A percentile compares a stretch with the other conserved stretches of the same genome.
These are phyloP conservation scores for Dufourea novaeangliae DNA, from an alignment of 1,140 invertebrate genomes.

Conservation along the genomic window DNA sequence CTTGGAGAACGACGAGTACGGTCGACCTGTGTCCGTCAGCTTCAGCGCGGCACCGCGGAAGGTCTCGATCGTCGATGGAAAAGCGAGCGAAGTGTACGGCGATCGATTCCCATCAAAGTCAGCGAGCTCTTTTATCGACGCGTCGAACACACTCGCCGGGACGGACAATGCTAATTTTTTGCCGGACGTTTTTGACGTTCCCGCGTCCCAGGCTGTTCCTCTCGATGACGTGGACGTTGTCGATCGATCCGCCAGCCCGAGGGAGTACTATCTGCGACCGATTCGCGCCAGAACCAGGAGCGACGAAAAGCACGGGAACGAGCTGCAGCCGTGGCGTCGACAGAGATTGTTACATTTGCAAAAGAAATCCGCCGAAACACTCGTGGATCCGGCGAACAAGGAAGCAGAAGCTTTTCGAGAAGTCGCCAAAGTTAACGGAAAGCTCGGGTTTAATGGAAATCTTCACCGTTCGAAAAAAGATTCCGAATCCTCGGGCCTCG, in stretches of 20 bases:
- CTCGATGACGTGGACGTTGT: background rate
- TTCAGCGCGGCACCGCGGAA: conserved; percentile 54
- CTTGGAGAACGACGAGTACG: conserved; percentile 52
- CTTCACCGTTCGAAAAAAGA: background rate
- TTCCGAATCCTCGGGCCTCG: background rate
- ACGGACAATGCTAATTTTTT: conserved; percentile 29
- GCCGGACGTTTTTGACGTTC: background rate
- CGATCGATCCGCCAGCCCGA: background rate
- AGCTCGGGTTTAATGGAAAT: background rate
- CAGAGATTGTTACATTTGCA: conserved; percentile 2
- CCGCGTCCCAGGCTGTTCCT: background rate
- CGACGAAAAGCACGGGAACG: background rate
- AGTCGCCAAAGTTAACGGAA: too few relatives aligned
- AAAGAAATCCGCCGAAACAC: background rate
- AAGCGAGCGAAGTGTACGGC: background rate
- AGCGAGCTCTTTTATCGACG: background rate
- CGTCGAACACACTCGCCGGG: background rate
- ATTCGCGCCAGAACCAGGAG: background rate
- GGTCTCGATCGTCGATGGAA: background rate
- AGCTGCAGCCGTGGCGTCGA: background rate
- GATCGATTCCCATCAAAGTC: conserved; percentile 34
- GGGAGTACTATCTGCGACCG: background rate
- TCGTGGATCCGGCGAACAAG: background rate
- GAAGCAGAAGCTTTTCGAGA: background rate
- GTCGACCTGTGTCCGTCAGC: conserved; percentile 59